Percentiles rank a stretch among this genome's conserved stretches.
These are phyloP conservation scores for Siderastrea radians DNA, from an alignment of 92 coral and sea anemone genomes.

Conservation along the genomic window DNA sequence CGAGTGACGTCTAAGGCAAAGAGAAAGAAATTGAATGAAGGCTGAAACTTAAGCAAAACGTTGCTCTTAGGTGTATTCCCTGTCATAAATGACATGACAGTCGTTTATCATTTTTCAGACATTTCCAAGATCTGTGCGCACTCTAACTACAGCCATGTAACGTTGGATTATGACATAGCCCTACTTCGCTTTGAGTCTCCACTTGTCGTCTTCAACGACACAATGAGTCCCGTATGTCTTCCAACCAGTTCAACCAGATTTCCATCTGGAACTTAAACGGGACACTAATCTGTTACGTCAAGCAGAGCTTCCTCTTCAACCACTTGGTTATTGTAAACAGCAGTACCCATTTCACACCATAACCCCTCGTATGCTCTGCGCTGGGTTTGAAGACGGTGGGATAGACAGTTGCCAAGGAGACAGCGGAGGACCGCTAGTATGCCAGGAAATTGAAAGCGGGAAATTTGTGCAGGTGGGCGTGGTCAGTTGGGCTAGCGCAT, in stretches of 20 bases:
- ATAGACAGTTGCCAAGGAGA: conserved; percentile 86
- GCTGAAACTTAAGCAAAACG: too few species aligned
- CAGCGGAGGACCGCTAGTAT: conserved; percentile 88
- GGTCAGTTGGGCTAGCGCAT: conserved; percentile 86
- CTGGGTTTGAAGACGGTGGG: conserved; percentile 79
- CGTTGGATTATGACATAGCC: conserved; percentile 76
- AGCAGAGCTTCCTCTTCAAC: conserved; percentile 67
- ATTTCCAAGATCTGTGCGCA: conserved; percentile 82
- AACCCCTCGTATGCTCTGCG: conserved; percentile 78
- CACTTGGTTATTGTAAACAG: conserved; percentile 58
- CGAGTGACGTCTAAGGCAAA: too few species aligned
- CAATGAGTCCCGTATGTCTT: conserved; percentile 79
- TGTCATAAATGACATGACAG: too few species aligned
- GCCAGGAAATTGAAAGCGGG: conserved; percentile 48
- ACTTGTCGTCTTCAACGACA: conserved; percentile 48
- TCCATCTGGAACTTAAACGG: conserved; percentile 32
- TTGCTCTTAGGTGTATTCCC: too few species aligned
- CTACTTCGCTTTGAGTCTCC: conserved; percentile 70
- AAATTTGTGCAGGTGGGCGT: conserved; percentile 68
- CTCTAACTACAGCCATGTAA: conserved; percentile 65
- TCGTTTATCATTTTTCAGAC: conserved; percentile 46
- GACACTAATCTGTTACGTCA: conserved; percentile 72
- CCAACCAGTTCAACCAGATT: conserved; percentile 46
- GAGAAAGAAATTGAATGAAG: too few species aligned
- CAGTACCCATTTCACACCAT: conserved; percentile 59